Percentiles rank a stretch among this genome's conserved stretches.
Evolutionary conservation across 2,113 vertebrate genomes (phyloP).

Genomic region (Corythornis vintsioides): DNA sequence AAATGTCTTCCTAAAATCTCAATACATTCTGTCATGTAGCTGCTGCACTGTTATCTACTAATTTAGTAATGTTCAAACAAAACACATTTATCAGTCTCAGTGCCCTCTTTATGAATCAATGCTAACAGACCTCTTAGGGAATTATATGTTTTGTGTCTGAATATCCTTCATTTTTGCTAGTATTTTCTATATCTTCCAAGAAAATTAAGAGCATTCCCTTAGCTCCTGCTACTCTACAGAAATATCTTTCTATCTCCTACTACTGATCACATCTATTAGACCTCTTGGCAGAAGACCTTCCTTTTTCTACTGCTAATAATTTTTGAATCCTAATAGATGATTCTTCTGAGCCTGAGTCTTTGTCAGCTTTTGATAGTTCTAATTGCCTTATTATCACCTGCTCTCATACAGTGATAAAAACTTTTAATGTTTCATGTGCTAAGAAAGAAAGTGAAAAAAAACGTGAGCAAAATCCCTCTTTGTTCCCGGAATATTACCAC

Average conservation of each 20-base stretch:
- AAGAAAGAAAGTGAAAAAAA: neutral
- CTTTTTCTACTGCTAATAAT: slow-evolving; percentile 13
- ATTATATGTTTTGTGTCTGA: neutral
- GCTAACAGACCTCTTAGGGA: neutral
- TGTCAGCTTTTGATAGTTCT: slow-evolving; percentile 51
- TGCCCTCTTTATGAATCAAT: neutral
- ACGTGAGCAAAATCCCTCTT: slow-evolving; percentile 30
- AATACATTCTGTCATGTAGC: neutral
- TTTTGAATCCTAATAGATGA: slow-evolving; percentile 19
- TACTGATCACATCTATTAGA: neutral
- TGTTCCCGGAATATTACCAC: slow-evolving; percentile 55
- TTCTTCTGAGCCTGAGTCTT: slow-evolving; percentile 9
- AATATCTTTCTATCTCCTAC: neutral
- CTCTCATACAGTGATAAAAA: slow-evolving; percentile 43
- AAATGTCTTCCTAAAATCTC: neutral
- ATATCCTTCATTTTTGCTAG: neutral
- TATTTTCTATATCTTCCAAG: neutral
- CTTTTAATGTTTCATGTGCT: slow-evolving; percentile 35
- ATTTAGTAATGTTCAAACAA: neutral
- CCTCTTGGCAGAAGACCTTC: neutral
- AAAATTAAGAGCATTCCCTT: neutral
- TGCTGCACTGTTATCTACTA: neutral
- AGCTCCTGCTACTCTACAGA: neutral
- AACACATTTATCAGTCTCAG: neutral
- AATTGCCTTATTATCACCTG: slow-evolving; percentile 62